Conservation (phyloP, 1,140 invertebrate species). For the Lepidotrigona ventralis region DNA sequence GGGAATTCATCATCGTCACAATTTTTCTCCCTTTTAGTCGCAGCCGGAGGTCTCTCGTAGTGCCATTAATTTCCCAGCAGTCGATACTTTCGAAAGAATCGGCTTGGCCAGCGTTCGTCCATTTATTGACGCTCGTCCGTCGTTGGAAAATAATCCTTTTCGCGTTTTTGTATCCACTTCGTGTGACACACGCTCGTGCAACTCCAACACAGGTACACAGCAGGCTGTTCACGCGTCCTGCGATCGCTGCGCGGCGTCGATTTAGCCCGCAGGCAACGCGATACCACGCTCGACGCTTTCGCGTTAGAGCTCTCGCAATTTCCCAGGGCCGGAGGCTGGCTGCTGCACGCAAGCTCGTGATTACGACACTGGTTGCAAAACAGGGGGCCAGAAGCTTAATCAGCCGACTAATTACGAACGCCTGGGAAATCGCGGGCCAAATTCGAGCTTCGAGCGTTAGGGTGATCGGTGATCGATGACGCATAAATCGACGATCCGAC, state of each 20-base stretch:
- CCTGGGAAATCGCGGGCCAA: slow-evolving; percentile 19
- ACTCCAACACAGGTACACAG: neutral
- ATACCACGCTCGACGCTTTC: slow-evolving; percentile 35
- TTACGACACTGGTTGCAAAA: slow-evolving; percentile 18
- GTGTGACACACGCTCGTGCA: neutral
- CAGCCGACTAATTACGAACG: slow-evolving; percentile 63
- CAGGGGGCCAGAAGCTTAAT: slow-evolving; percentile 60
- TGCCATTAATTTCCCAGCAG: slow-evolving; percentile 25
- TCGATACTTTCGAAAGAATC: slow-evolving; percentile 30
- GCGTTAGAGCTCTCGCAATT: slow-evolving; percentile 61
- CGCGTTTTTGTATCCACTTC: neutral
- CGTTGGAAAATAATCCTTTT: slow-evolving; percentile 53
- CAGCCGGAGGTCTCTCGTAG: no score
- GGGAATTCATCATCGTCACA: neutral
- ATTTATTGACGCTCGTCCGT: slow-evolving; percentile 44
- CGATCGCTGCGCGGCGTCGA: slow-evolving; percentile 21
- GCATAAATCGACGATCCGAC: slow-evolving; percentile 19
- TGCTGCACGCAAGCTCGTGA: slow-evolving; percentile 21
- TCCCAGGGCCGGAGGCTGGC: slow-evolving; percentile 44
- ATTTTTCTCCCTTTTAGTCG: neutral
- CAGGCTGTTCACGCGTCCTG: slow-evolving; percentile 36
- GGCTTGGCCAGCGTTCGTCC: slow-evolving; percentile 28
- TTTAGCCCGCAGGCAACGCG: slow-evolving; percentile 42
- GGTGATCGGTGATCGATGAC: slow-evolving; percentile 53
- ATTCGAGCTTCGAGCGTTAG: slow-evolving; percentile 29